A percentile compares a stretch with the other conserved stretches of the same genome.
Evolutionary conservation across 2,888 invertebrate genomes (phyloP).

Genomic region (Chymomyza fuscimana): DNA sequence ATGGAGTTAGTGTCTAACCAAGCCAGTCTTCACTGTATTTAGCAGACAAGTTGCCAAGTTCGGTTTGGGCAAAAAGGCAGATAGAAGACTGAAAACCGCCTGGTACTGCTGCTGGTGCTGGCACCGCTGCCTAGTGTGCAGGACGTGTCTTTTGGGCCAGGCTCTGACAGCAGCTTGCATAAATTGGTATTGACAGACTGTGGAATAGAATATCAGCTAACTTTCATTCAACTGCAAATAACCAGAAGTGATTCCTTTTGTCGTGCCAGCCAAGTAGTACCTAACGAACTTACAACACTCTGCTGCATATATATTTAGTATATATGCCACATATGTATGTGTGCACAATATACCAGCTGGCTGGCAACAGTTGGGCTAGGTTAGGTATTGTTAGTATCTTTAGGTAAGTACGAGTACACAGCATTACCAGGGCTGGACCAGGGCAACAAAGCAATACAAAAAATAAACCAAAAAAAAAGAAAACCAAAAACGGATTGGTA

Average conservation of each 20-base stretch:
- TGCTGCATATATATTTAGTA: not conserved
- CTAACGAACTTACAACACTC: not conserved
- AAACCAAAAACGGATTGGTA: not conserved
- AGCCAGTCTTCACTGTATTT: not conserved
- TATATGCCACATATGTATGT: not conserved
- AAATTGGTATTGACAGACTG: constrained; percentile 68
- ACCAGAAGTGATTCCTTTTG: constrained; percentile 2
- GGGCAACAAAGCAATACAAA: no score
- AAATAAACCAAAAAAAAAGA: not conserved
- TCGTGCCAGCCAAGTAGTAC: not conserved
- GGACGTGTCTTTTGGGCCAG: constrained; percentile 34
- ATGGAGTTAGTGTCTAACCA: no score
- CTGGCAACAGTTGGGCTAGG: not conserved
- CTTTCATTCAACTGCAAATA: constrained; percentile 27
- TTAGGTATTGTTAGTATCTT: not conserved
- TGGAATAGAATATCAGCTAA: constrained; percentile 60
- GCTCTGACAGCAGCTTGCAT: constrained; percentile 61
- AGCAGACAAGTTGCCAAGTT: not conserved
- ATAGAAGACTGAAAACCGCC: no score
- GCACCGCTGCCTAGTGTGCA: not conserved
- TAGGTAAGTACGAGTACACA: not conserved
- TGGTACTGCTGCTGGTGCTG: no score
- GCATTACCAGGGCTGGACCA: no score
- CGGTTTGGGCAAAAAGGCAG: no score
- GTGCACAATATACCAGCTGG: not conserved